Evolutionary conservation across 2,888 invertebrate genomes (phyloP), one percentile per base, ranked within the genome.

Genomic region (Tiphia femorata): DNA sequence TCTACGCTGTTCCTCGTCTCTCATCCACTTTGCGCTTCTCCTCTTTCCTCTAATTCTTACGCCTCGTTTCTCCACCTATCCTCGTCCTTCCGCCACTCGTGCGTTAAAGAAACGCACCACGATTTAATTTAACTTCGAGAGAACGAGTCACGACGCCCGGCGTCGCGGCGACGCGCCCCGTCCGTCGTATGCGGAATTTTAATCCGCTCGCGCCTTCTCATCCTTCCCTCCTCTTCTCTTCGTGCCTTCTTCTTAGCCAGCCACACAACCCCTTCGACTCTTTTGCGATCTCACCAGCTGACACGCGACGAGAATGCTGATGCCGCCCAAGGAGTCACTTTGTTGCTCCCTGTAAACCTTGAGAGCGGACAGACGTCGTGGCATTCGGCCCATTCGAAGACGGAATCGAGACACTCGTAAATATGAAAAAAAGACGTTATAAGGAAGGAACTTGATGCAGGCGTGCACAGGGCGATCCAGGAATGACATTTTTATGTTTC

Each of bases 91-190:
- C n/a, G 25, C 25, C 5, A 8, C 25, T 8, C 33, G 33, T n/a
- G 33, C 12, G 19, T n/a, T n/a, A 47, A 60, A 61, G 52, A 49
- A 46, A 56, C 20, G 14, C 40, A 42, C 8, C 42, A 40, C 47
- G 54, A 62, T 63, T 62, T 62, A 58, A 63, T 63, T 63, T 58
- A 61, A 49, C 52, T 58, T 51, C 38, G 49, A 44, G 23, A 33
- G 44, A 43, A 42, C 29, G 53, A 35, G 42, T 16, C 35, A 46
- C 25, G 33, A 33, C 33, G 33, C 33, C 33, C 12, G 33, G 33
- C 33, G 33, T 33, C 14, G 33, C n/a, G 38, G 47, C 41, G 25
- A 33, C 19, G 23, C 42, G 23, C 17, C 14, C 29, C 43, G 38
- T 12, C n/a, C 35, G 21, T 21, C 44, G 44, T 48, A 27, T 5